phyloP scores from a whole-genome alignment of 2,113 vertebrate genomes.

The Camelus dromedarius region DNA sequence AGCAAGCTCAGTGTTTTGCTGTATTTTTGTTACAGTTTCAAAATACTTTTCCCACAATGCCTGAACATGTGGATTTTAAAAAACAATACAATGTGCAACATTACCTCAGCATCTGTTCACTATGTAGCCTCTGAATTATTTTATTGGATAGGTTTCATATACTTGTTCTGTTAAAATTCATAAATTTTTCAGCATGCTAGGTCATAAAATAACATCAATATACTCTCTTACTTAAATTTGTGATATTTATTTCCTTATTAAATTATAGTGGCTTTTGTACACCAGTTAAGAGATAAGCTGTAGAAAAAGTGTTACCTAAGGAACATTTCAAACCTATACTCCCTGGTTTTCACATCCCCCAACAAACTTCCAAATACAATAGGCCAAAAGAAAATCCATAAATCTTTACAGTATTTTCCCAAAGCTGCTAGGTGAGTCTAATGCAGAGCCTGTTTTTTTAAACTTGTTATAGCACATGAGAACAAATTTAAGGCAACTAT shows the following conservation, averaged over 20 bases:
- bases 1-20: not conserved
- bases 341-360: rapidly evolving
- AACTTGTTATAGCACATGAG: not conserved
- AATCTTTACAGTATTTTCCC: not conserved
- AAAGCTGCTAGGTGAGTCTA: not conserved
- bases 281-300: not conserved
- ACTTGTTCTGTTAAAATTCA: not conserved
- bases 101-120: not conserved
- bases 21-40: not conserved
- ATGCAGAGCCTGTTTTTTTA: not conserved
- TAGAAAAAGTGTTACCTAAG: not conserved
- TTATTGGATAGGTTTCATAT: not conserved
- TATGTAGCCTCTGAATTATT: not conserved
- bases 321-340: not conserved
- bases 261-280: not conserved
- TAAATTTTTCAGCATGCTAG: not conserved
- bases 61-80: not conserved
- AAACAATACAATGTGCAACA: not conserved
- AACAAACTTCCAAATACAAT: not conserved
- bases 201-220: not conserved
- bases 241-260: not conserved
- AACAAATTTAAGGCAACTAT: not conserved
- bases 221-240: not conserved
- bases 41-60: not conserved
- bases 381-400: not conserved